Base-by-base conservation (phyloP, 1,140 invertebrate genomes). In the Drosophila pseudoobscura region DNA sequence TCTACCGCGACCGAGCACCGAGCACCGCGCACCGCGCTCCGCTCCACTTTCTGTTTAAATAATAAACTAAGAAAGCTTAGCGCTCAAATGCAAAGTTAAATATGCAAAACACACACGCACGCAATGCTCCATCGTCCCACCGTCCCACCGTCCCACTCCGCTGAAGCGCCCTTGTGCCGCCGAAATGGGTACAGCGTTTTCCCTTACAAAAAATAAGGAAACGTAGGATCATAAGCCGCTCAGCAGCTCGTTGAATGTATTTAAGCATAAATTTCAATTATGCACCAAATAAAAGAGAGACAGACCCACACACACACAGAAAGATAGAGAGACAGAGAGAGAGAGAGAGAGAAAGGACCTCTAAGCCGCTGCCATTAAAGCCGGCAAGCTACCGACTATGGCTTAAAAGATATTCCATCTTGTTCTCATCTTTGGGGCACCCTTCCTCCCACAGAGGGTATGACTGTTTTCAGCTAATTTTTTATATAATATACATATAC, bases 221-320 rank as follows among this genome's bases (percentile, higher is more conserved):
- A 47, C 63, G 68, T 39, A 68, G 77, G 55, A 80, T 80, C 77
- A 75, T 80, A 80, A 80, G 76, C 77, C 70, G 76, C 77, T 80
- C 76, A 80, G 70, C 76, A 79, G 77, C 63, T 75, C 77, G 77
- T 80, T 79, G 77, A 80, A 80, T 80, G 77, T 80, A 80, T 80
- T 80, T 80, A 80, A 75, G 66, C 70, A 80, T 80, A 80, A 80
- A 80, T 80, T 80, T 80, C 77, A 80, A 80, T 80, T 80, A 80
- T 80, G 77, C 77, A 75, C 76, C 51, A 76, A 75, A 76, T 75
- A 76, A 76, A 76, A 57, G 74, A 31, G 69, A 24, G 51, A 39
- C 15, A 63, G 26, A 22, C n/a, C 20, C 31, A 54, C 17, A 55
- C 17, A 59, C 47, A 43, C 15, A 22, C 41, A n/a, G n/a, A n/a